Percentiles rank a stretch among this genome's conserved stretches.
Conservation (phyloP, 2,888 invertebrate genomes). For the Dermolepida albohirtum region DNA sequence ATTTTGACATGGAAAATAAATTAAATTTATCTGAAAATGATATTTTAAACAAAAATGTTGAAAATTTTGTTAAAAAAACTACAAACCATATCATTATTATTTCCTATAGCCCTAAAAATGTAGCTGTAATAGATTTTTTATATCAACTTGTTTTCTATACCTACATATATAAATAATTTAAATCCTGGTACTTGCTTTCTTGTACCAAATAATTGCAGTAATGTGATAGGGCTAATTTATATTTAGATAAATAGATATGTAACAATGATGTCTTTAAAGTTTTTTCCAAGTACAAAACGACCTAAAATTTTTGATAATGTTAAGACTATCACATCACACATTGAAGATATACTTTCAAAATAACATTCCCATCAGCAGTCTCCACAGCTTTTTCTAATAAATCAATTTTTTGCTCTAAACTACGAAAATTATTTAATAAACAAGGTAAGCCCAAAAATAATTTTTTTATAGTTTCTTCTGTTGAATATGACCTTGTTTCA, state of each 20-base stretch:
- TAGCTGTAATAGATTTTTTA: constrained; percentile 1
- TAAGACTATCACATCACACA: constrained; percentile 12
- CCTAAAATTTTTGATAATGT: constrained; percentile 65
- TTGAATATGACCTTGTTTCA: constrained; percentile 54
- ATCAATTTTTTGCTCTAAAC: constrained; percentile 75
- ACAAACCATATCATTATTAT: constrained; percentile 55
- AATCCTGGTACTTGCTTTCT: constrained; percentile 75
- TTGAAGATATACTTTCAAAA: constrained; percentile 57
- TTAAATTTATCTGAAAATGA: constrained; percentile 55
- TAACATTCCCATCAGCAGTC: constrained; percentile 82
- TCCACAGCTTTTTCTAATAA: constrained; percentile 78
- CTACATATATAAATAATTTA: constrained; percentile 81
- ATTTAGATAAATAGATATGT: constrained; percentile 75
- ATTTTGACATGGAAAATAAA: constrained; percentile 55
- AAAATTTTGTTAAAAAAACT: constrained; percentile 14
- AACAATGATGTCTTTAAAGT: constrained; percentile 80
- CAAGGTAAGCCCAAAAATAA: constrained; percentile 68
- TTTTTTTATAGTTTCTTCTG: constrained; percentile 67
- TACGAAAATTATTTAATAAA: constrained; percentile 64
- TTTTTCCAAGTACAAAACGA: constrained; percentile 79
- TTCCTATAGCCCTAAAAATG: constrained; percentile 59
- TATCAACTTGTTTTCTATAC: constrained; percentile 54
- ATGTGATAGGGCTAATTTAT: constrained; percentile 78
- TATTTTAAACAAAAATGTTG: constrained; percentile 38
- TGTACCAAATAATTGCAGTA: constrained; percentile 80